phyloP scores from a whole-genome alignment of 2,888 invertebrate genomes.

The Nasonia oneida region DNA sequence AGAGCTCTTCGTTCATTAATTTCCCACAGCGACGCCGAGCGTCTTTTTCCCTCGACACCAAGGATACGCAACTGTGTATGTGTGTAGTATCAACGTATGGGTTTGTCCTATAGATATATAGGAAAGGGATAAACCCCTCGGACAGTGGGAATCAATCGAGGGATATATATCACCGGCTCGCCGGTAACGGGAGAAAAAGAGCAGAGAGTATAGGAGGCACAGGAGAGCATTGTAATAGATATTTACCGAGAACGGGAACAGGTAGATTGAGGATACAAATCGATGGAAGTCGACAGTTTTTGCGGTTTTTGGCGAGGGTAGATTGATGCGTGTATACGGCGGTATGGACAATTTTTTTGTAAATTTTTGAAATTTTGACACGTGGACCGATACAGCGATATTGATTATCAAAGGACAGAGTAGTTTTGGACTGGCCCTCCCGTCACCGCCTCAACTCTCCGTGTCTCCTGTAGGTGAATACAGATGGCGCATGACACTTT shows the following conservation, averaged over 20 bases:
- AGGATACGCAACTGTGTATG: not conserved
- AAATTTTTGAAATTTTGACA: too few species aligned
- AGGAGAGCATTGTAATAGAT: slow-evolving; percentile 44
- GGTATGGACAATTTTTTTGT: too few species aligned
- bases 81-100: not conserved
- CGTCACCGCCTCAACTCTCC: too few species aligned
- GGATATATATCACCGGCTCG: slow-evolving; percentile 41
- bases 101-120: not conserved
- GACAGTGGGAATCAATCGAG: slow-evolving; percentile 47
- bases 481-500: too few species aligned
- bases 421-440: too few species aligned
- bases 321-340: not conserved
- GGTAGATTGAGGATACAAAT: slow-evolving; percentile 31
- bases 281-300: slow-evolving; percentile 32
- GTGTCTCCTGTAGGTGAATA: too few species aligned
- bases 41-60: slow-evolving; percentile 23
- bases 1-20: slow-evolving; percentile 48
- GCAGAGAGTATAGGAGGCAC: slow-evolving; percentile 18
- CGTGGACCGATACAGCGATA: too few species aligned
- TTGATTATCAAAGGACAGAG: too few species aligned
- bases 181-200: slow-evolving; percentile 16
- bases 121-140: slow-evolving; percentile 50
- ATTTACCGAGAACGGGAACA: slow-evolving; percentile 43
- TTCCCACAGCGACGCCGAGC: slow-evolving; percentile 33
- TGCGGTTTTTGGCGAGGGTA: not conserved